Evolutionary conservation across 2,113 vertebrate genomes (phyloP).

Genomic region (Dolichallabes microphthalmus): DNA sequence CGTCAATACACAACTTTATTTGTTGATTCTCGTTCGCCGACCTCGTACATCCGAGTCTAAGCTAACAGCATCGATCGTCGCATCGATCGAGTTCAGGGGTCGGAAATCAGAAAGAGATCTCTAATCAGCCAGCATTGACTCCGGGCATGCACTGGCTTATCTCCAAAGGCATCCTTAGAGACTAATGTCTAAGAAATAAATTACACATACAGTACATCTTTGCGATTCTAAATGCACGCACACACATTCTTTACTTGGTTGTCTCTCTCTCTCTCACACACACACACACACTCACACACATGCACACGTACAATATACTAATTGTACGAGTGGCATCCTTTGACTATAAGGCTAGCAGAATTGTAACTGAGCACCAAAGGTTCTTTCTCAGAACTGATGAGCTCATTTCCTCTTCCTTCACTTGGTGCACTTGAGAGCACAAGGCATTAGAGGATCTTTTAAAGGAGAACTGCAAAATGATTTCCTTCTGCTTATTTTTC

Average conservation of each 20-base stretch:
- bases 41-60: neutral
- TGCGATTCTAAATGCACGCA: too few relatives aligned
- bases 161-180: neutral
- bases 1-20: conserved; percentile 17
- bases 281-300: too few relatives aligned
- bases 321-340: neutral
- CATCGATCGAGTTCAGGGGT: neutral
- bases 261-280: too few relatives aligned
- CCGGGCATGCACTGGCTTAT: neutral
- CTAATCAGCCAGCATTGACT: neutral
- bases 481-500: conserved; percentile 16
- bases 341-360: neutral
- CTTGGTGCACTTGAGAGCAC: neutral
- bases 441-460: neutral
- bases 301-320: neutral
- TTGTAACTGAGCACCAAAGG: neutral
- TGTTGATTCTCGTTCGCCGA: neutral
- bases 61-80: neutral
- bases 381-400: neutral
- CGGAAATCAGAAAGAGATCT: conserved; percentile 16
- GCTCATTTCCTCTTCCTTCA: conserved; percentile 16
- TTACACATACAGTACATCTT: neutral
- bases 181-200: neutral
- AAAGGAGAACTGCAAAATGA: conserved; percentile 5
- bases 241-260: neutral